A percentile compares a stretch with the other conserved stretches of the same genome.
phyloP scores from a whole-genome alignment of 2,888 invertebrate genomes.

The Lamproptera curius region DNA sequence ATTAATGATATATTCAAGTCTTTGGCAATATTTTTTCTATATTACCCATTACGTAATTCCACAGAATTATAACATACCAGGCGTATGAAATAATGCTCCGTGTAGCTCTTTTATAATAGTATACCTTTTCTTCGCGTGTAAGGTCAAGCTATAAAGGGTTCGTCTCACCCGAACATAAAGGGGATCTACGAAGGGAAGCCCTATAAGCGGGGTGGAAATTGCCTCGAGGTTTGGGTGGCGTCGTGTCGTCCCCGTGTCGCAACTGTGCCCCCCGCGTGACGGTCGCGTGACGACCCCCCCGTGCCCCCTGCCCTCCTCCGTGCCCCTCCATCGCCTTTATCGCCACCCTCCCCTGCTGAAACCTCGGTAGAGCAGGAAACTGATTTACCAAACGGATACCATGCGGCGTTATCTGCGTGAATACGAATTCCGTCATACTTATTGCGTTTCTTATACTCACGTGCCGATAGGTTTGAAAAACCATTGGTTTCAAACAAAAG shows the following conservation, averaged over 20 bases:
- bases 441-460: background rate
- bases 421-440: background rate
- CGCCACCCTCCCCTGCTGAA: too few species aligned
- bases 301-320: background rate
- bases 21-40: too few species aligned
- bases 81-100: too few species aligned
- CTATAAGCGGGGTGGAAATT: conserved; percentile 26
- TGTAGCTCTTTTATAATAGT: too few species aligned
- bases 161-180: conserved; percentile 9
- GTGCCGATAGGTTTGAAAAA: too few species aligned
- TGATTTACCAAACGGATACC: conserved; percentile 10
- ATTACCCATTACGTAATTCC: too few species aligned
- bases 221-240: conserved; percentile 20
- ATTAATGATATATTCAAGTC: too few species aligned
- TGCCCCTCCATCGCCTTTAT: too few species aligned
- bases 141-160: conserved; percentile 6
- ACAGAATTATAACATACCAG: too few species aligned
- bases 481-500: too few species aligned
- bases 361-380: conserved; percentile 8
- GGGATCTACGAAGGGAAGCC: conserved; percentile 23
- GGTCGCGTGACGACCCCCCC: conserved; percentile 27
- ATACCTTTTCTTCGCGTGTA: conserved; percentile 11
- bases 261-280: conserved; percentile 27
- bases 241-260: conserved; percentile 22
- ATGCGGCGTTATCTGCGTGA: background rate